Base-by-base conservation (phyloP, 2,797 vertebrate species). In the Discoglossus pictus region DNA sequence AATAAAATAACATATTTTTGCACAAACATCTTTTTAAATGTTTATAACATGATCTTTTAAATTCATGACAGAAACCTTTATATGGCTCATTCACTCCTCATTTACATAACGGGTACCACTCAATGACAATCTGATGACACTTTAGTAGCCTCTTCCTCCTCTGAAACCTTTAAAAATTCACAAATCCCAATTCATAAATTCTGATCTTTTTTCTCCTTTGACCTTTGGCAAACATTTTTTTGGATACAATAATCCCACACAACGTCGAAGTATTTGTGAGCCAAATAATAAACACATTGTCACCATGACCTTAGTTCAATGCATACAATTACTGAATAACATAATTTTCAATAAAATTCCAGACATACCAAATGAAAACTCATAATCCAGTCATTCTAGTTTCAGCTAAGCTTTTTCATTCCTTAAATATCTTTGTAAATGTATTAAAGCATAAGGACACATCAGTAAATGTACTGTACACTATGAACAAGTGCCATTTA, bases 281-380 rank as follows among this genome's bases (percentile, higher is more conserved):
- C n/a, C 23, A 44, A 68, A 68, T 68, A 68, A 61, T 60, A 18
- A 44, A 53, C 18, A 44, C 31, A 61, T 68, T 68, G 65, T 68
- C 56, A 44, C 17, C n/a, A 44, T 44, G 47, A 68, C 27, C 24
- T 39, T 27, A 67, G 24, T 50, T 43, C 13, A 43, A 15, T 52
- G 27, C 23, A 50, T 48, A 36, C 15, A 15, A 36, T 35, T 12
- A n/a, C 23, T 50, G 23, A 31, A 53, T n/a, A 43, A 47, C 50
- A 27, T 51, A 50, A 6, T 24, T 43, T 43, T 11, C 8, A 51
- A 18, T 46, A 17, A 3, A 47, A 68, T 68, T 68, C 56, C 39
- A 44, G 39, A 43, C 48, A 61, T 61, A 18, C 36, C 25, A 43
- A 12, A 43, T 24, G 61, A 18, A 54, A 2, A 61, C 40, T 25